phyloP scores from a whole-genome alignment of 2,888 invertebrate species.

The Scaptomyza reducta region DNA sequence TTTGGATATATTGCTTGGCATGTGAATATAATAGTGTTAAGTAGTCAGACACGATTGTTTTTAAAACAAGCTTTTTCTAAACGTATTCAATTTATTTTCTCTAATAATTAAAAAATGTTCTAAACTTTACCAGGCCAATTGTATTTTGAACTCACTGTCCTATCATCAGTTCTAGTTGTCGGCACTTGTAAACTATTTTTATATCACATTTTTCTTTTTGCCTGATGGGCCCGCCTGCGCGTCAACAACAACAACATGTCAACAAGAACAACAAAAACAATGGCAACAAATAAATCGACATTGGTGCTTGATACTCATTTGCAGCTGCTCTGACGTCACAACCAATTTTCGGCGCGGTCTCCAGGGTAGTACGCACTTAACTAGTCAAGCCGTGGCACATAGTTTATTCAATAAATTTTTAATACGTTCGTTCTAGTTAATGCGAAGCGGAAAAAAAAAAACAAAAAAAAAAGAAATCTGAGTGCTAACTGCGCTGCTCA shows the following conservation, averaged over 20 bases:
- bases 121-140: too few species aligned
- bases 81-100: too few species aligned
- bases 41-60: too few species aligned
- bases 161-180: constrained; percentile 39
- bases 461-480: constrained; percentile 5
- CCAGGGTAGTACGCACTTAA: constrained; percentile 47
- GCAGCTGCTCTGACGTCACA: constrained; percentile 61
- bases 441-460: constrained; percentile 8
- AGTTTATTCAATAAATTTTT: constrained; percentile 63
- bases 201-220: constrained; percentile 51
- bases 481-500: constrained; percentile 36
- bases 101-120: too few species aligned
- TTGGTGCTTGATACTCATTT: constrained; percentile 35
- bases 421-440: constrained; percentile 14
- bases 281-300: constrained; percentile 45
- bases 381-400: constrained; percentile 32
- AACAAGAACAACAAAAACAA: constrained; percentile 38
- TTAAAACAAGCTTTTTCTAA: too few species aligned
- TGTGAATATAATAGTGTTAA: not conserved
- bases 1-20: not conserved
- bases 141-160: constrained; percentile 2
- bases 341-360: constrained; percentile 24
- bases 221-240: constrained; percentile 37
- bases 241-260: constrained; percentile 28
- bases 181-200: constrained; percentile 75